Conservation (phyloP, 2,888 invertebrate species). For the Ischnura elegans region DNA sequence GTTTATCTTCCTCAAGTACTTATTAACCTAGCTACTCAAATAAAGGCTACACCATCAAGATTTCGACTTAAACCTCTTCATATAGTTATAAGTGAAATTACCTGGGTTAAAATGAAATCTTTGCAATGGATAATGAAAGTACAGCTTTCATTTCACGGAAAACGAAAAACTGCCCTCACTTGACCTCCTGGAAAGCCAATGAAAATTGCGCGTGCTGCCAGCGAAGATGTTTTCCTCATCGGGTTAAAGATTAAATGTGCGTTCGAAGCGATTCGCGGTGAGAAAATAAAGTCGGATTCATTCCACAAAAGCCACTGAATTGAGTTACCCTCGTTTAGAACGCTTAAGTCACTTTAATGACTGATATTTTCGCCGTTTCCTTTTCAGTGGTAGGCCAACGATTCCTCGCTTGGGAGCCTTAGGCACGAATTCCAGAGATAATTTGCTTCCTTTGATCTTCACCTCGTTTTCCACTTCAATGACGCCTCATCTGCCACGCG, state of each 20-base stretch:
- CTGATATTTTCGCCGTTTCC: not conserved
- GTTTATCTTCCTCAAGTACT: no score
- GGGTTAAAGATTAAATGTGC: not conserved
- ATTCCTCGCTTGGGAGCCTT: not conserved
- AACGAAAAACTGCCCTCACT: not conserved
- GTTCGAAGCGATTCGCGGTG: not conserved
- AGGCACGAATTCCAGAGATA: not conserved
- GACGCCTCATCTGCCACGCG: no score
- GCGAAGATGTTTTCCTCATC: not conserved
- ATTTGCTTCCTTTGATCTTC: not conserved
- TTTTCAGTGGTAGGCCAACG: not conserved
- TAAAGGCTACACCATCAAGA: no score
- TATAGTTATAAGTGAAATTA: no score
- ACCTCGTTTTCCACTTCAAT: not conserved
- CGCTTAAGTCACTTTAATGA: not conserved
- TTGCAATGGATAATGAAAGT: no score
- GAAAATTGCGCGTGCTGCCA: not conserved
- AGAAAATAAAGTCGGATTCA: not conserved
- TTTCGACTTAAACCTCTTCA: no score
- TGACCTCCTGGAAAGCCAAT: not conserved
- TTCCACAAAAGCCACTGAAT: not conserved
- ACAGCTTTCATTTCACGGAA: no score
- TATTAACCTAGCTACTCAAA: no score
- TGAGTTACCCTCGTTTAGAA: not conserved
- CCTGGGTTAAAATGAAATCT: no score